Percentiles rank a stretch among this genome's conserved stretches.
Conservation (phyloP, 2,113 vertebrate species). For the Rostratula benghalensis region DNA sequence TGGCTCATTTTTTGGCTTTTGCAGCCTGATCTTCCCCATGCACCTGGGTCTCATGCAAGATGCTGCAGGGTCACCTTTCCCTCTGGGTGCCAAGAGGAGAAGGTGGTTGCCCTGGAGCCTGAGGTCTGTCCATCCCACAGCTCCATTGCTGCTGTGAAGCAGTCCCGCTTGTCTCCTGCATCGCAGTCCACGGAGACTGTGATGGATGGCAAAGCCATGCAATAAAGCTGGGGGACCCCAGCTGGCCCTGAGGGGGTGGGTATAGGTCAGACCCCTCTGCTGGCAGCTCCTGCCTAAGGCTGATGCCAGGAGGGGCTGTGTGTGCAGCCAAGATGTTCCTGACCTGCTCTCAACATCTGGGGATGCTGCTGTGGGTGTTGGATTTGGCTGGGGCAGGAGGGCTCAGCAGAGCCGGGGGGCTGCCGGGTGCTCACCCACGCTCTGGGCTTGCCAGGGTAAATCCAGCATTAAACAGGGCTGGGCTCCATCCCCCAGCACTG, state of each 20-base stretch:
- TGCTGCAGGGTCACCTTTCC: background rate
- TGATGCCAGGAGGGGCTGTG: background rate
- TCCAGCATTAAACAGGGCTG: background rate
- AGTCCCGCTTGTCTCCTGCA: fast-evolving
- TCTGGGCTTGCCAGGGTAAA: background rate
- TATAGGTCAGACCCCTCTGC: background rate
- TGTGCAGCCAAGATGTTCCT: background rate
- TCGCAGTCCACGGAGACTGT: fast-evolving
- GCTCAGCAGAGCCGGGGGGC: fast-evolving
- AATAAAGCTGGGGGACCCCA: too few relatives aligned
- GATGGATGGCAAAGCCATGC: background rate
- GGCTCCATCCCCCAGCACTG: background rate
- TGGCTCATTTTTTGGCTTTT: background rate
- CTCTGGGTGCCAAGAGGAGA: background rate
- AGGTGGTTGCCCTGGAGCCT: background rate
- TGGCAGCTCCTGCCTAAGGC: background rate
- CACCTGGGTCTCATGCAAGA: background rate
- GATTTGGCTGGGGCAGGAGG: background rate
- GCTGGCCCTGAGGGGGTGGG: background rate
- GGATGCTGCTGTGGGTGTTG: background rate
- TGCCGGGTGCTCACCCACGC: fast-evolving
- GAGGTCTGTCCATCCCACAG: background rate
- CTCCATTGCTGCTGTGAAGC: fast-evolving
- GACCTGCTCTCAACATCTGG: background rate
- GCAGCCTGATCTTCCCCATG: background rate